Evolutionary conservation across 2,797 vertebrate genomes (phyloP).

Genomic region (Picus viridis): DNA sequence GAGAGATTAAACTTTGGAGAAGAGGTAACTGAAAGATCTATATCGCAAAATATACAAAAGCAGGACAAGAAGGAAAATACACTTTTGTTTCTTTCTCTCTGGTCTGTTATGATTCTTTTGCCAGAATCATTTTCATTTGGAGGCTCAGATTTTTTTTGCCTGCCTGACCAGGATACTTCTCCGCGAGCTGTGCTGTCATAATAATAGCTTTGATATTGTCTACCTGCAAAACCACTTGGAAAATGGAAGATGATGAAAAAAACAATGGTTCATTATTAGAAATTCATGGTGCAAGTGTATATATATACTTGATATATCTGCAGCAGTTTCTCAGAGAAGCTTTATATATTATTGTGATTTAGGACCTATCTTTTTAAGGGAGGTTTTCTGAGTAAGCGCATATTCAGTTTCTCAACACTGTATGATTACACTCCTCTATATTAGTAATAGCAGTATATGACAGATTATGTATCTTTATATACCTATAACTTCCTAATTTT

Average conservation of each 20-base stretch:
- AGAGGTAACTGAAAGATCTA: background rate
- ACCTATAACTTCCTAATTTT: background rate
- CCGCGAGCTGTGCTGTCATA: background rate
- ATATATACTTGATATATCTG: background rate
- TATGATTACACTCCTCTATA: background rate
- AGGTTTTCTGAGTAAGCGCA: background rate
- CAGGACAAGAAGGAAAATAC: background rate
- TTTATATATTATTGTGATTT: background rate
- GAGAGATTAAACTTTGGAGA: background rate
- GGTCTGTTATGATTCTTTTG: background rate
- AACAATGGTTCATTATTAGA: background rate
- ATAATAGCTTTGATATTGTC: background rate
- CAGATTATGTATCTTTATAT: background rate
- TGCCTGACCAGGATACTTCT: background rate
- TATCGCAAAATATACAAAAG: background rate
- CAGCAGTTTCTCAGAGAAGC: background rate
- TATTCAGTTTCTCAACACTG: background rate
- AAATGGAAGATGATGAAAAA: background rate
- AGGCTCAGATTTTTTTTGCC: background rate
- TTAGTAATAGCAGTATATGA: background rate
- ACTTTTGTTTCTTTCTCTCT: background rate
- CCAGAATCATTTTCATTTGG: fast-evolving
- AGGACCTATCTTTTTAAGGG: background rate
- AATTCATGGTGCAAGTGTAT: background rate
- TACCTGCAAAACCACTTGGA: background rate